phyloP scores from a whole-genome alignment of 2,113 vertebrate genomes.

The Vidua macroura region DNA sequence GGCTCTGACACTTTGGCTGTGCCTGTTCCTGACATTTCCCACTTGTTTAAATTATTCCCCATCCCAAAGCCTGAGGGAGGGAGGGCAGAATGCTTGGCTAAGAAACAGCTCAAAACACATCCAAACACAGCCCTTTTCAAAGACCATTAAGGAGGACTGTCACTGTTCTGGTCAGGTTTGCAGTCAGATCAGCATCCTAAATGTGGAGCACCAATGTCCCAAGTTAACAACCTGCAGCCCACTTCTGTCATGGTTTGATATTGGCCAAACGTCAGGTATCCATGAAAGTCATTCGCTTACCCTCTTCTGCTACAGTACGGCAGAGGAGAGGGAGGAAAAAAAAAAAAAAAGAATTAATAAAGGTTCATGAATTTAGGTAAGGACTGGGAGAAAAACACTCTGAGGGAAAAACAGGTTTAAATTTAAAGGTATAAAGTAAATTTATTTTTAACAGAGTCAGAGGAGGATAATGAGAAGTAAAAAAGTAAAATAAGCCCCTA shows the following conservation, averaged over 20 bases:
- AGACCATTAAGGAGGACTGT: neutral
- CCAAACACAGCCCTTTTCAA: neutral
- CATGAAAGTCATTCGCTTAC: no score
- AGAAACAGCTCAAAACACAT: neutral
- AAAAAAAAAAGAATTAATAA: neutral
- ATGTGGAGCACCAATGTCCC: neutral
- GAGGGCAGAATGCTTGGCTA: neutral
- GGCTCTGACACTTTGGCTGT: neutral
- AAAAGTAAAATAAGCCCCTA: neutral
- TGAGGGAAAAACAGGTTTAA: neutral
- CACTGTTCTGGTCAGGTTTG: neutral
- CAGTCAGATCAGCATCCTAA: neutral
- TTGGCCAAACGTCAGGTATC: neutral
- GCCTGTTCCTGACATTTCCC: neutral
- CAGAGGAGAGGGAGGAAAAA: neutral
- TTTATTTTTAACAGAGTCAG: neutral
- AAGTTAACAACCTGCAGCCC: neutral
- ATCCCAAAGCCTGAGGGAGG: neutral
- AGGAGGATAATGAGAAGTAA: neutral
- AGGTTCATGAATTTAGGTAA: neutral
- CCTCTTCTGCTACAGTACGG: neutral
- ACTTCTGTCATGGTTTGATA: neutral
- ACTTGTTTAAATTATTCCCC: neutral
- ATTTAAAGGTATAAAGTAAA: neutral
- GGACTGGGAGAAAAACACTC: neutral